Evolutionary conservation across 2,888 invertebrate genomes (phyloP).

Genomic region (Machimus rusticus): DNA sequence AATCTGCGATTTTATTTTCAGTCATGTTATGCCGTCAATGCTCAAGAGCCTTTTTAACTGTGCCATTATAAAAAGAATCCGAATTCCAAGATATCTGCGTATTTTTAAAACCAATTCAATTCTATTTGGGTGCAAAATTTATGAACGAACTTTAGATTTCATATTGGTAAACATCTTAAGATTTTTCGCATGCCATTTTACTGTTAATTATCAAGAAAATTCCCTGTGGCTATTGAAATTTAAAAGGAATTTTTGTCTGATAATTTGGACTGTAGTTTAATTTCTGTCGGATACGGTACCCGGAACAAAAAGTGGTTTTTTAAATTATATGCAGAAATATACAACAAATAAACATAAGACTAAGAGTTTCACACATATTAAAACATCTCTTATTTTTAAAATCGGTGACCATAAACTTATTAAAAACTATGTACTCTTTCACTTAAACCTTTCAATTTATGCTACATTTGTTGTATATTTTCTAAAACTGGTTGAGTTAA

Average conservation of each 20-base stretch:
- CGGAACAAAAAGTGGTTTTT: neutral
- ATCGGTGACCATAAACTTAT: too few species aligned
- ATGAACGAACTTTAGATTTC: neutral
- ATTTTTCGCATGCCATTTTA: neutral
- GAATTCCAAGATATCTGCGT: neutral
- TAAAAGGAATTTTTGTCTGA: neutral
- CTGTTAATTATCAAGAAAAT: neutral
- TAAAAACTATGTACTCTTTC: too few species aligned
- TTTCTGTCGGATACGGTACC: neutral
- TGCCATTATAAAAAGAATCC: neutral
- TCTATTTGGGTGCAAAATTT: neutral
- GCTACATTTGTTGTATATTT: too few species aligned
- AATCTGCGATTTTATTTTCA: neutral
- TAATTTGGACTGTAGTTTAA: neutral
- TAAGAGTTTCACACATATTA: too few species aligned
- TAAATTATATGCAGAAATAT: neutral
- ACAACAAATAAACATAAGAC: too few species aligned
- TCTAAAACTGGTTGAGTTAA: too few species aligned
- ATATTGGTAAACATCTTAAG: neutral
- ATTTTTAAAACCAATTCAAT: neutral
- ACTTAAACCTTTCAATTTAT: too few species aligned
- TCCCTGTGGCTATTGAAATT: neutral
- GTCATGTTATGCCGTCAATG: slow-evolving; percentile 2
- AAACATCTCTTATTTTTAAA: too few species aligned
- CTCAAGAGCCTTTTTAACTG: neutral